Evolutionary conservation across 2,113 vertebrate genomes (phyloP), one percentile per base, ranked within the genome.

Genomic region (Poeciliopsis retropinna): DNA sequence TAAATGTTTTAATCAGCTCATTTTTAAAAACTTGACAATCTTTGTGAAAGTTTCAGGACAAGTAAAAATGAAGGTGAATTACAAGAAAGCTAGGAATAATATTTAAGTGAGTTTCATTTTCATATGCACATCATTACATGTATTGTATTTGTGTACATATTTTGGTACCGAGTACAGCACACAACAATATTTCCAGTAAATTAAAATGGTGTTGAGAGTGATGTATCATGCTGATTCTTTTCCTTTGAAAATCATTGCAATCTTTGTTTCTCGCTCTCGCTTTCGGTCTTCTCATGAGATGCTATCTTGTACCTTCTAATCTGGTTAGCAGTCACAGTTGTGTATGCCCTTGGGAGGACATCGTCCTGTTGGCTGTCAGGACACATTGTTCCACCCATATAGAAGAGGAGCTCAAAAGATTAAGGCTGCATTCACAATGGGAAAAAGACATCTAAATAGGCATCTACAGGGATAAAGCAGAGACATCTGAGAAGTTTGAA

Each of bases 301-400:
- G 72, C 75, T 87, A 91, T 94, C 92, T 80, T 61, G 31, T 75
- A 88, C 66, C 75, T 81, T 87, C 89, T 90, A 88, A 93, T 92
- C 88, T 85, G 76, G 81, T 89, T 87, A 91, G 83, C 80, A 88
- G 83, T 83, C 85, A 70, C 79, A 79, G 67, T 78, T 85, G 77
- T 89, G 85, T 87, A 83, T 80, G 90, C 85, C 88, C 79, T 76
- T 41, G 80, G 86, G 87, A 87, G 79, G 80, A 80, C 60, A 27
- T 67, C 86, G 72, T 78, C 66, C 76, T 85, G 87, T 86, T 67
- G 62, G 70, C 83, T 89, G 89, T 86, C 88, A 88, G 81, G 86
- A 87, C 83, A 82, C 82, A 91, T 92, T 91, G 91, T 92, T 91
- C 82, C 85, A 80, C 70, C 82, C n/a, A 51, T 74, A 68, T 82